phyloP scores from a whole-genome alignment of 2,888 invertebrate species.

The Thymelicus sylvestris region DNA sequence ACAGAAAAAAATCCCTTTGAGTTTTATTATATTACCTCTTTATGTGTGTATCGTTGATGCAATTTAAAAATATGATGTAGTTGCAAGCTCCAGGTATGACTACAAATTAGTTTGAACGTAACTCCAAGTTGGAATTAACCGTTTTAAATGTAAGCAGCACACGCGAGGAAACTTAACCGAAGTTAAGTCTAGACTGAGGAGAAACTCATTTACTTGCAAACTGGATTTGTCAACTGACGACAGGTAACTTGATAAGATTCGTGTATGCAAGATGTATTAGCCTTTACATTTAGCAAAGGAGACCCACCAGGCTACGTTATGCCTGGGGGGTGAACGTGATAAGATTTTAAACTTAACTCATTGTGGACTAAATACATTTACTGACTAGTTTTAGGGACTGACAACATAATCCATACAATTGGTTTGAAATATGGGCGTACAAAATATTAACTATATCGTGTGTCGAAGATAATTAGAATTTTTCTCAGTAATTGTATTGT shows the following conservation, averaged over 20 bases:
- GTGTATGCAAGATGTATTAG: background rate
- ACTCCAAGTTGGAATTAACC: constrained; percentile 14
- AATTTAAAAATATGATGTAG: background rate
- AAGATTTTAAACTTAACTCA: too few species aligned
- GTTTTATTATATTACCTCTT: background rate
- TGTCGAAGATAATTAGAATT: too few species aligned
- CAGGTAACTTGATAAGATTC: constrained; percentile 12
- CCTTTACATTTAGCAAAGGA: background rate
- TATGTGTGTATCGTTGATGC: background rate
- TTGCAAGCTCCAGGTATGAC: constrained; percentile 7
- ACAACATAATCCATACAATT: too few species aligned
- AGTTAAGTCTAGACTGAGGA: constrained; percentile 13
- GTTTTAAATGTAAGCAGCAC: constrained; percentile 18
- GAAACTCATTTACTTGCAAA: constrained; percentile 22
- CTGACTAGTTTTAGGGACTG: too few species aligned
- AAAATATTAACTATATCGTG: too few species aligned
- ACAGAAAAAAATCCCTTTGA: background rate
- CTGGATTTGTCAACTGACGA: constrained; percentile 8
- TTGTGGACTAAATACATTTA: too few species aligned
- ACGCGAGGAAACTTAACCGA: constrained; percentile 11
- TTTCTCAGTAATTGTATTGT: too few species aligned
- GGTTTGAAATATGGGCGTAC: too few species aligned
- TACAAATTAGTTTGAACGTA: constrained; percentile 8
- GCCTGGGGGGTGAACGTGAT: too few species aligned
- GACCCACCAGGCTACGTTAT: too few species aligned